Evolutionary conservation across 2,113 vertebrate genomes (phyloP).

Genomic region (Actenoides lindsayi): DNA sequence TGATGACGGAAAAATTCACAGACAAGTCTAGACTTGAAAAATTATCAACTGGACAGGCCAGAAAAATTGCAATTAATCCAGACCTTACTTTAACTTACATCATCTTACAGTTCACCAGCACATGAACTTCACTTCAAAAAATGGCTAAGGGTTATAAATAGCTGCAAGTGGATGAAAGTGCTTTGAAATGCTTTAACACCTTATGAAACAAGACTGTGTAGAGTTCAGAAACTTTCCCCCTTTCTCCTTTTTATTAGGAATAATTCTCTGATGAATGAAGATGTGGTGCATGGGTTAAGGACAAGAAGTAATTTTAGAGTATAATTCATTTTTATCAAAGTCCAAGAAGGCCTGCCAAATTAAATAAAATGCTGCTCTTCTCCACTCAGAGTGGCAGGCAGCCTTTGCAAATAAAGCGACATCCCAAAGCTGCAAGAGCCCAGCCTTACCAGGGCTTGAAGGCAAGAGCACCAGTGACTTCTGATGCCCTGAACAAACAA

Average conservation of each 20-base stretch:
- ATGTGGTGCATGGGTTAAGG: background rate
- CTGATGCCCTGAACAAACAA: background rate
- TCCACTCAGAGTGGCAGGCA: background rate
- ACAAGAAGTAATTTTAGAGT: background rate
- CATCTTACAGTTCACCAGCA: background rate
- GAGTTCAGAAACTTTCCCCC: background rate
- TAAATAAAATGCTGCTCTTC: background rate
- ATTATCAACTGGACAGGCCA: background rate
- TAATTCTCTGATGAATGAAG: background rate
- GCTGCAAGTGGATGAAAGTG: background rate
- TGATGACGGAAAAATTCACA: background rate
- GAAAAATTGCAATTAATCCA: background rate
- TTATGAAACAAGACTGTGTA: background rate
- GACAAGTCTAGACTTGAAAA: background rate
- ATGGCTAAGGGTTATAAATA: background rate
- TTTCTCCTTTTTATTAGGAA: background rate
- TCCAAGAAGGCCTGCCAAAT: background rate
- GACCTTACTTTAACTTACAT: background rate
- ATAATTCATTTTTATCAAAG: background rate
- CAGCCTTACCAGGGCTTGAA: background rate
- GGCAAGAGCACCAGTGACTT: background rate
- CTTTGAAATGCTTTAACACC: background rate
- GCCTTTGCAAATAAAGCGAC: background rate
- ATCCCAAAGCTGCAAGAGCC: background rate
- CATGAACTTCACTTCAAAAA: background rate